Conservation (phyloP, 2,888 invertebrate species). For the Ophonus ardosiacus region DNA sequence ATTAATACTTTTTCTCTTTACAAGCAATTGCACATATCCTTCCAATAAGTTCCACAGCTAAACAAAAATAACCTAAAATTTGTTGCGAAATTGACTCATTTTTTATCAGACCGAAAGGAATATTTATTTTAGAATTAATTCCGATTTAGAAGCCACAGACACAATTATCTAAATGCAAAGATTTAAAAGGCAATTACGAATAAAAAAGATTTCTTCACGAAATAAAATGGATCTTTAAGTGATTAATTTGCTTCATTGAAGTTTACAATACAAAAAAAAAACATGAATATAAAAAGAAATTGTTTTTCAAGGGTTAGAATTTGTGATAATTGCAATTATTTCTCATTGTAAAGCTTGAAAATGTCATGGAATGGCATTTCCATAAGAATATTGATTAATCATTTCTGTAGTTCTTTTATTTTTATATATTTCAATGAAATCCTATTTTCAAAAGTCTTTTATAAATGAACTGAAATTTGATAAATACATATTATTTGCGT, state of each 20-base stretch:
- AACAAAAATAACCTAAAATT: constrained; percentile 29
- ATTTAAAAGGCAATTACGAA: constrained; percentile 18
- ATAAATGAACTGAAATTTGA: neutral
- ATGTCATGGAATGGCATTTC: no score
- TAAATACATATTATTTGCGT: neutral
- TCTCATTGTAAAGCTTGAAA: neutral
- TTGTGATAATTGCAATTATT: neutral
- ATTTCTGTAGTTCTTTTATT: neutral
- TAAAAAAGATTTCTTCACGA: neutral
- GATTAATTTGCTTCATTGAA: neutral
- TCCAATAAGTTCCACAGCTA: neutral
- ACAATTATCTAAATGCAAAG: constrained; percentile 12
- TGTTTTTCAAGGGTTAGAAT: no score
- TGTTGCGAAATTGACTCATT: constrained; percentile 31
- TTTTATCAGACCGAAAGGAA: constrained; percentile 7
- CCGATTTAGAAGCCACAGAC: neutral
- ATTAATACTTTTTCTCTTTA: constrained; percentile 45
- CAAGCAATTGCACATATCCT: constrained; percentile 28
- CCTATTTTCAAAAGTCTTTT: neutral
- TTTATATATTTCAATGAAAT: neutral
- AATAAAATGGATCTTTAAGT: neutral
- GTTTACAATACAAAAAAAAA: no score
- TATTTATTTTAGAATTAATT: constrained; percentile 20
- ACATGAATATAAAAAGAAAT: no score
- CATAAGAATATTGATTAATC: neutral